Base-by-base conservation (phyloP, 2,888 invertebrate species). In the Luperina nickerlii region DNA sequence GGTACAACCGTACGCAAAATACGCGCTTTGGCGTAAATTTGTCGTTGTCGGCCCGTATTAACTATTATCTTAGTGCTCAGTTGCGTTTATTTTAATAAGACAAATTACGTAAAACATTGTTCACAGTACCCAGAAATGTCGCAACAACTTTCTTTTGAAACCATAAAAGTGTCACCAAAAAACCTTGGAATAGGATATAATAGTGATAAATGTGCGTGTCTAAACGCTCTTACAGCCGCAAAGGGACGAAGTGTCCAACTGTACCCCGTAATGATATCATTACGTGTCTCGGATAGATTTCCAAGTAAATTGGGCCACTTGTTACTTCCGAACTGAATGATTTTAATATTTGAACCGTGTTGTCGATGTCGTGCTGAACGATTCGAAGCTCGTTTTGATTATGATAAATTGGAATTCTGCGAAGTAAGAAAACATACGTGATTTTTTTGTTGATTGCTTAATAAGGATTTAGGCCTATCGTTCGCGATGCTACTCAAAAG, bases 251-350 rank as follows among this genome's bases (percentile, higher is more conserved):
- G 48, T 77, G 77, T 77, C 71, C 60, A 45, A 77, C 54, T 60
- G 32, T 67, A 74, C 60, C 9, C 38, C 8, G 24, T 76, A 76
- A 84, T 74, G 66, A 84, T 83, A 81, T 85, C 70, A 63, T 81
- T 81, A 63, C 54, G 63, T 62, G 63, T 75, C 66, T 24, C 62
- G n/a, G 75, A 74, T 76, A 74, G 66, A 66, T 76, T 77, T 66
- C 42, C 70, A 54, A 72, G 72, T 62, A 86, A 75, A 82, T 84
- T 84, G 78, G 62, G 13, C 57, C 78, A 73, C 72, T 84, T 82
- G 74, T 74, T 85, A 85, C 66, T 63, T 78, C 51, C 20, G 24
- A 42, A 66, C 27, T 18, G 45, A 60, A 48, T 81, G 2, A 73
- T 69, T 69, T 70, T 27, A 54, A 85, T 51, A 77, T 54, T 57